phyloP scores from a whole-genome alignment of 64 coral and sea anemone species.

The Cladopsammia gracilis region DNA sequence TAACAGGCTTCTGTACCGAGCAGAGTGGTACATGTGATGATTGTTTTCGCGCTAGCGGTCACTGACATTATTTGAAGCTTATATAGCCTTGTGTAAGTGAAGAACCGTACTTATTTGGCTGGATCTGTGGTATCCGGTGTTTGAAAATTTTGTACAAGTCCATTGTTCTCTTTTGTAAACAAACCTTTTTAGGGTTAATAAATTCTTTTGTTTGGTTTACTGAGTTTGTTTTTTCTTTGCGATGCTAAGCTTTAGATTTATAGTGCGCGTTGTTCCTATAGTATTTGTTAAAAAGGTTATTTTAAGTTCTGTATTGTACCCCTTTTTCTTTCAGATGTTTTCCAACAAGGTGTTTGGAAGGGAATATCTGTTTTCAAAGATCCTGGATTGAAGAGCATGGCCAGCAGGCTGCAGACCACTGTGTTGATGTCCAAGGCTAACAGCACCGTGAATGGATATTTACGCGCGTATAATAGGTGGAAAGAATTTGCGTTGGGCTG shows the following conservation, averaged over 20 bases:
- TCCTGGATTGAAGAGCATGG: slow-evolving; percentile 30
- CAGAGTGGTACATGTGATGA: too few species aligned
- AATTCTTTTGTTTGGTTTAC: not conserved
- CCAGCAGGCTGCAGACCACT: not conserved
- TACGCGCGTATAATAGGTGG: not conserved
- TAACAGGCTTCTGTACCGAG: not conserved
- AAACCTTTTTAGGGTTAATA: not conserved
- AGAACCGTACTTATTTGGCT: too few species aligned
- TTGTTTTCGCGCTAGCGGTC: too few species aligned
- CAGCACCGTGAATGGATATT: slow-evolving; percentile 22
- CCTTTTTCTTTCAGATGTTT: slow-evolving; percentile 46
- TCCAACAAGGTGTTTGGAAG: slow-evolving; percentile 39
- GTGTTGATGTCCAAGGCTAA: too few species aligned
- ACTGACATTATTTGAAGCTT: too few species aligned
- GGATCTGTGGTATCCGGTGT: not conserved
- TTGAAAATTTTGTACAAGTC: not conserved
- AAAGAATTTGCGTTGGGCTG: not conserved
- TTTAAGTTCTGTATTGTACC: not conserved
- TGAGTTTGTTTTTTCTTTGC: not conserved
- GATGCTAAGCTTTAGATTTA: too few species aligned
- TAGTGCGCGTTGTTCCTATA: too few species aligned
- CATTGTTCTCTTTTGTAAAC: not conserved
- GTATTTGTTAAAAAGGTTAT: too few species aligned
- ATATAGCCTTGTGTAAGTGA: too few species aligned
- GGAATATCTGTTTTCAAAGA: not conserved